Conservation (phyloP, 2,113 vertebrate genomes). For the Larimichthys crocea region DNA sequence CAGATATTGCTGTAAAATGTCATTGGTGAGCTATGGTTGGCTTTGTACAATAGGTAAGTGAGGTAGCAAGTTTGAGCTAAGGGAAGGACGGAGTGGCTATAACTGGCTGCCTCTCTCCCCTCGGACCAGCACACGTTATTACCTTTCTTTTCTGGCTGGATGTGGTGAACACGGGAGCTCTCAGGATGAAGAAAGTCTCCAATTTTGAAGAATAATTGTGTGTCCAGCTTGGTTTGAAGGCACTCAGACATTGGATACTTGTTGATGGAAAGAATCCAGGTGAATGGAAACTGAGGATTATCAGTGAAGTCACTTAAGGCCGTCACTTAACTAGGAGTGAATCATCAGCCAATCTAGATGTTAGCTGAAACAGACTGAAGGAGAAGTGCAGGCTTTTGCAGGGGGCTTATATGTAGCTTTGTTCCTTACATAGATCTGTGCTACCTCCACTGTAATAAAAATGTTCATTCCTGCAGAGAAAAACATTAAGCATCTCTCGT, state of each 20-base stretch:
- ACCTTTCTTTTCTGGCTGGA: slow-evolving; percentile 39
- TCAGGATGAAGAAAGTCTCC: slow-evolving; percentile 55
- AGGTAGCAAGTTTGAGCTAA: slow-evolving; percentile 6
- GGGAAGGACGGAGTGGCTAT: slow-evolving; percentile 15
- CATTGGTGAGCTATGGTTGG: slow-evolving; percentile 30
- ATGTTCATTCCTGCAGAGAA: slow-evolving; percentile 54
- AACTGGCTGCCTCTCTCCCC: neutral
- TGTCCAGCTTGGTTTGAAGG: slow-evolving; percentile 51
- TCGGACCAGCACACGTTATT: slow-evolving; percentile 47
- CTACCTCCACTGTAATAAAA: slow-evolving; percentile 67
- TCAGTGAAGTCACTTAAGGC: slow-evolving; percentile 20
- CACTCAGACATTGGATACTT: slow-evolving; percentile 32
- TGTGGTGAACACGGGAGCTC: slow-evolving; percentile 33
- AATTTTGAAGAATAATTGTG: slow-evolving; percentile 68
- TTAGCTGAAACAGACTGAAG: slow-evolving; percentile 9
- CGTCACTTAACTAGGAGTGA: slow-evolving; percentile 16
- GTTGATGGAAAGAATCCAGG: slow-evolving; percentile 23
- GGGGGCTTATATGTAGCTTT: slow-evolving; percentile 38
- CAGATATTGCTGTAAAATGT: slow-evolving; percentile 46
- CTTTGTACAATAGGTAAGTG: neutral
- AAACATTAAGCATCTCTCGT: slow-evolving; percentile 49
- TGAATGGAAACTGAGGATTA: slow-evolving; percentile 30
- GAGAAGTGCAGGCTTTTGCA: slow-evolving; percentile 5
- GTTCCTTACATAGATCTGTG: slow-evolving; percentile 48
- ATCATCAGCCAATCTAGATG: slow-evolving; percentile 13